phyloP scores from a whole-genome alignment of 2,888 invertebrate genomes.

The Stenodema calcarata region DNA sequence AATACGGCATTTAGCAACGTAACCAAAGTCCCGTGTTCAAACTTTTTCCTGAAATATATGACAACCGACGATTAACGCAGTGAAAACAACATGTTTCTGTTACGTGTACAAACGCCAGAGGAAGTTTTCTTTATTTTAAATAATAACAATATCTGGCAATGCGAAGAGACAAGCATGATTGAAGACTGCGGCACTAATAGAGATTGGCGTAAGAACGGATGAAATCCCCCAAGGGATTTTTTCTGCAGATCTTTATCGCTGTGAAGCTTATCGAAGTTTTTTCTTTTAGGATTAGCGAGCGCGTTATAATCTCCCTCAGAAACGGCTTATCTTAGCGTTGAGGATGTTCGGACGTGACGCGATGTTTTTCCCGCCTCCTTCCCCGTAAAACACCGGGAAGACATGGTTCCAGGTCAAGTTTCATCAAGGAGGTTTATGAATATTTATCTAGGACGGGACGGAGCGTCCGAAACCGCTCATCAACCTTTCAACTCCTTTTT shows the following conservation, averaged over 20 bases:
- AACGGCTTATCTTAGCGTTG: neutral
- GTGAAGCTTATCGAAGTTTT: neutral
- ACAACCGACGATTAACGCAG: slow-evolving; percentile 10
- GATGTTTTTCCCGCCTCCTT: neutral
- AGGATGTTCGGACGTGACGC: neutral
- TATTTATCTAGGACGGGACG: neutral
- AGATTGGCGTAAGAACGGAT: neutral
- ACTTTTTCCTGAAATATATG: neutral
- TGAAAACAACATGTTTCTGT: slow-evolving; percentile 28
- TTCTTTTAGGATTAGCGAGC: neutral
- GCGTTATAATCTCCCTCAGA: slow-evolving; percentile 8
- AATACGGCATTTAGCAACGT: neutral
- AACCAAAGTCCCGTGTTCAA: neutral
- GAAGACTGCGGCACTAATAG: neutral
- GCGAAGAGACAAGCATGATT: neutral
- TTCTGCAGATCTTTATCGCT: neutral
- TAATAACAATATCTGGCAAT: neutral
- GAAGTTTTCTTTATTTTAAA: slow-evolving; percentile 5
- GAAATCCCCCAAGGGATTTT: neutral
- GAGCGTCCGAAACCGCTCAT: slow-evolving; percentile 4
- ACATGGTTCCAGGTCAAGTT: neutral
- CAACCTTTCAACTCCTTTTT: slow-evolving; percentile 2
- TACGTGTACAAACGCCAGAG: neutral
- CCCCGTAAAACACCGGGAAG: neutral
- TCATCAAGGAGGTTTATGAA: slow-evolving; percentile 6